These are phyloP conservation scores for Miniopterus natalensis DNA, from an alignment of 2,113 vertebrate genomes.

Conservation along the genomic window DNA sequence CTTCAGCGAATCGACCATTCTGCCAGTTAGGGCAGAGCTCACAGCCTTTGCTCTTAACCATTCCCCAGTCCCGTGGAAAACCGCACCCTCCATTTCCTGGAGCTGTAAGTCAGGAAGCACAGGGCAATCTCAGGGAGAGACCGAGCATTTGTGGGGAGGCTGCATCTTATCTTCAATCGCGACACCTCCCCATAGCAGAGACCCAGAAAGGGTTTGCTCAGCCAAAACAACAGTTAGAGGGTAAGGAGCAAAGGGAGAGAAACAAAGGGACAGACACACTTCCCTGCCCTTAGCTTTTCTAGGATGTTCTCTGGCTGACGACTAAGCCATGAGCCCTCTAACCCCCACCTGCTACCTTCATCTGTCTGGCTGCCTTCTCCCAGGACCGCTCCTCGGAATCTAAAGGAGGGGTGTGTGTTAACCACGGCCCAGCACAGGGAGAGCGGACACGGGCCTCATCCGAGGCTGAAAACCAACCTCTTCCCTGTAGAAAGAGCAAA, in stretches of 20 bases:
- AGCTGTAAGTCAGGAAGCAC: background rate
- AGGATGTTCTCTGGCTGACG: background rate
- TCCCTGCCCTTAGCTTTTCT: background rate
- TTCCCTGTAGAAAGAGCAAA: background rate
- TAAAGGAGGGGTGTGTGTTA: background rate
- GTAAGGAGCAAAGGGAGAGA: background rate
- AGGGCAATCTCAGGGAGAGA: background rate
- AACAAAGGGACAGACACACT: background rate
- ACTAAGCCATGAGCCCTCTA: background rate
- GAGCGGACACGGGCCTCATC: constrained; percentile 18
- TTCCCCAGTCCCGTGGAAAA: background rate
- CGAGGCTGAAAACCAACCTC: background rate
- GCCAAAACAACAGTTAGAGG: background rate
- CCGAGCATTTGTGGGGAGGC: background rate
- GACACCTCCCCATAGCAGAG: background rate
- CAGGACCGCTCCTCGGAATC: too few species aligned
- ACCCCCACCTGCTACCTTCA: rapidly evolving
- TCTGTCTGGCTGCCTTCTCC: background rate
- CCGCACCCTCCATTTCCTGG: background rate
- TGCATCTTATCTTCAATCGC: rapidly evolving
- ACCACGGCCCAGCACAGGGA: constrained; percentile 63
- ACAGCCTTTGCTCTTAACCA: background rate
- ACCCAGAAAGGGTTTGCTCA: background rate
- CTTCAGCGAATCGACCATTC: background rate
- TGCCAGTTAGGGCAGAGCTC: background rate